Base-by-base conservation (phyloP, 2,888 invertebrate genomes). In the Nysson spinosus region DNA sequence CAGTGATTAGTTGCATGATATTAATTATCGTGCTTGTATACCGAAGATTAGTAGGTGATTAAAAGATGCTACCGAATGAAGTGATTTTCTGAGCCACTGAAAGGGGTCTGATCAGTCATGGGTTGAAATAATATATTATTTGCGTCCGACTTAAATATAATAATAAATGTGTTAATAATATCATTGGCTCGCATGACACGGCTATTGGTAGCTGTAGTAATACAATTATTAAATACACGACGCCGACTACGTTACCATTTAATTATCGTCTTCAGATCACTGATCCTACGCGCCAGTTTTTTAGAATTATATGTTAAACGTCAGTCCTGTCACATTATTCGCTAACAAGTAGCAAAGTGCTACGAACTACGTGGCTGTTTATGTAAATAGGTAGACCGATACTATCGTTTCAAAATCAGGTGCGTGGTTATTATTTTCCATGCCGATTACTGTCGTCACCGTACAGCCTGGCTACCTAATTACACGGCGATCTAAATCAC, bases 381-480 rank as follows among this genome's bases (percentile, higher is more conserved):
- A 69, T 64, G 72, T 47, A 65, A 72, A 72, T 14, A 9, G 5
- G 26, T 7, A 7, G n/a, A 1, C 39, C 19, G 56, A 56, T 54
- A 54, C 14, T 30, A 64, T 64, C 58, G 55, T 54, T 52, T 42
- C 11, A 20, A 26, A 42, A 35, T 64, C 55, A 55, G 55, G 54
- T 42, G 58, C 34, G 43, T 19, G 43, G 24, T 16, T 24, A 47
- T 34, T 5, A 24, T 52, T 68, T 43, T 20, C 35, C 54, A 22
- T 20, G 7, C 34, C 30, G 54, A 60, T 63, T 54, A 52, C 58
- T 51, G 26, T 35, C 35, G 24, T 30, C 34, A n/a, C 16, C 35
- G 47, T 51, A 44, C 66, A 39, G 32, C 39, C 19, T 32, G 28
- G 49, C 40, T 61, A 35, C 35, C 43, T 64, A 72, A 72, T 72